Conservation (phyloP, 2,888 invertebrate species). For the Molorchus minor region DNA sequence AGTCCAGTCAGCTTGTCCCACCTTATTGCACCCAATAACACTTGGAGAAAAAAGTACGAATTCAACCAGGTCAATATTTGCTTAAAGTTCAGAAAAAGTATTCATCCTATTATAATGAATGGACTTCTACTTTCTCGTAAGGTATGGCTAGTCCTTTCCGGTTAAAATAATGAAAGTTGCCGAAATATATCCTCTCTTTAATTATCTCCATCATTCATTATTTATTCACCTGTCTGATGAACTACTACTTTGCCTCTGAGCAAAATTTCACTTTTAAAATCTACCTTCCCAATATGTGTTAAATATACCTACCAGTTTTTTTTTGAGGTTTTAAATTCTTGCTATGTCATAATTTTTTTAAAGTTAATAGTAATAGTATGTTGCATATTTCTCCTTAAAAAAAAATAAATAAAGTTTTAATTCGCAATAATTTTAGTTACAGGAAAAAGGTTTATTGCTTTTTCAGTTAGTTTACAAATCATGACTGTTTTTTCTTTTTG, state of each 20-base stretch:
- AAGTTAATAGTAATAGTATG: no score
- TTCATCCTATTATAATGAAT: slow-evolving; percentile 24
- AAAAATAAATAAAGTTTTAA: no score
- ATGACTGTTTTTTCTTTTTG: no score
- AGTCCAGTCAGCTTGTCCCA: no score
- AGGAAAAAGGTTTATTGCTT: no score
- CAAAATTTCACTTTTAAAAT: slow-evolving; percentile 17
- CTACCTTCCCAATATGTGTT: background rate
- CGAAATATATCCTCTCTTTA: slow-evolving; percentile 34
- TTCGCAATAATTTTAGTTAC: no score
- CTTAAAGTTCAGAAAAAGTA: background rate
- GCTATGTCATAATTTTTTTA: no score
- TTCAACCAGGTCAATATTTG: slow-evolving; percentile 8
- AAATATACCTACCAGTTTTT: background rate
- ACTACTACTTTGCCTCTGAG: slow-evolving; percentile 6
- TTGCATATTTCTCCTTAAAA: no score
- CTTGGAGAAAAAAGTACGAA: slow-evolving; percentile 5
- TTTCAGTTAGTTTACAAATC: no score
- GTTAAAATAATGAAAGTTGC: slow-evolving; percentile 41
- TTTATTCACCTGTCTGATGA: slow-evolving; percentile 19
- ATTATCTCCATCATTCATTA: slow-evolving; percentile 13
- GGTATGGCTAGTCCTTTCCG: slow-evolving; percentile 40
- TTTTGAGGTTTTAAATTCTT: no score
- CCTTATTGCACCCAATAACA: no score
- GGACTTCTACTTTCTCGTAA: slow-evolving; percentile 33